Evolutionary conservation across 2,797 vertebrate species (phyloP).

Genomic region (Scarus forsteni): DNA sequence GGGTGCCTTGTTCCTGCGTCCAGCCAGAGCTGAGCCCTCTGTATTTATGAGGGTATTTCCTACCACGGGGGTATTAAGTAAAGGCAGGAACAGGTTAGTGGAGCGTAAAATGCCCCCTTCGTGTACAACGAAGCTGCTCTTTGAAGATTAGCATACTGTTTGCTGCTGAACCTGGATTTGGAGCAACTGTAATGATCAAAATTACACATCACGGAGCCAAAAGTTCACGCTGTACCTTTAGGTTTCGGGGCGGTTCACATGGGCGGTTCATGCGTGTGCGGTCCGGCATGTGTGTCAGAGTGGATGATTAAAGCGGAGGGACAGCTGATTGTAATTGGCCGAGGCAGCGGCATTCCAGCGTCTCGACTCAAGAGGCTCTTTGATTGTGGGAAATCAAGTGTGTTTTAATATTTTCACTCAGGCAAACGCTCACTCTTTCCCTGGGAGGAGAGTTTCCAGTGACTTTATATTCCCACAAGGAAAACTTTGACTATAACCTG

Average conservation of each 20-base stretch:
- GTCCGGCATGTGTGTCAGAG: not conserved
- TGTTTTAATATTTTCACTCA: constrained; percentile 46
- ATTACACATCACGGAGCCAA: constrained; percentile 12
- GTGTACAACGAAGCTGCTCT: constrained; percentile 55
- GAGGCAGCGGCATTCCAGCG: constrained; percentile 51
- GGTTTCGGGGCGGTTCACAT: not conserved
- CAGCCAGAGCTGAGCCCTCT: constrained; percentile 50
- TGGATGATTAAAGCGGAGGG: constrained; percentile 35
- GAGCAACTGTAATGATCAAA: constrained; percentile 10
- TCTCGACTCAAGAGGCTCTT: constrained; percentile 45
- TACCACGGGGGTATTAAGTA: constrained; percentile 29
- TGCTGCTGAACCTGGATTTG: constrained; percentile 26
- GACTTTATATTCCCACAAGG: constrained; percentile 19
- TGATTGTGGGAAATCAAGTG: constrained; percentile 62
- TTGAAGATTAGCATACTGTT: constrained; percentile 72
- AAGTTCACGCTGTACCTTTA: not conserved
- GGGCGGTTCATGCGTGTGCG: not conserved
- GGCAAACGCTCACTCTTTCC: constrained; percentile 10
- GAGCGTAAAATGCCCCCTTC: constrained; percentile 56
- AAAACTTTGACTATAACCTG: constrained; percentile 6
- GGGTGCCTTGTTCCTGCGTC: constrained; percentile 56
- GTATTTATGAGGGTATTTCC: constrained; percentile 64
- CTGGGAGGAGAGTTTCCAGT: constrained; percentile 12
- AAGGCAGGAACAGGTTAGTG: constrained; percentile 58
- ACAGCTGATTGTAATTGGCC: constrained; percentile 56